Evolutionary conservation across 2,888 invertebrate genomes (phyloP), one percentile per base, ranked within the genome.

Genomic region (Parasteatoda lunata): DNA sequence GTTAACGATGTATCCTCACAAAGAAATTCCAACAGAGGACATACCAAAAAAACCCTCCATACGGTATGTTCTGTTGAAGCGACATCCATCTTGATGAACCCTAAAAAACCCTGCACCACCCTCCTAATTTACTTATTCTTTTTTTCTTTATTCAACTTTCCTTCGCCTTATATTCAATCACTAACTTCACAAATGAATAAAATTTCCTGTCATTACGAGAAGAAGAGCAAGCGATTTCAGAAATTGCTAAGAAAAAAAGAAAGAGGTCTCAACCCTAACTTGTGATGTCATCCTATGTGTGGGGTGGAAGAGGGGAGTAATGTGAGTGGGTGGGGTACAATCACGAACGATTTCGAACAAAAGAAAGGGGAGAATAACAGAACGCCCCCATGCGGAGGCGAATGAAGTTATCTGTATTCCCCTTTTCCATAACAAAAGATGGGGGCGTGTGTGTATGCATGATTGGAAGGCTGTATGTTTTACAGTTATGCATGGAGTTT

Each of bases 391-490:
- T 76, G 76, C 47, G 65, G 13, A 30, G 66, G 66, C 15, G 66
- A 15, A 68, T 15, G 30, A 68, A 30, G 30, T 66, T 30, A 15
- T 30, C 66, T 45, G 47, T 59, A 45, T 59, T 30, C 65, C 49
- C 65, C 64, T 49, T 30, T 80, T 73, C 49, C 30, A n/a, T n/a
- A 66, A 73, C 73, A 45, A 71, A 83, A 54, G 65, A 83, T 52
- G 52, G 83, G 77, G 83, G 83, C 70, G 76, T 76, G 51, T 64
- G 80, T 48, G 5, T 11, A 49, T 65, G 65, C 52, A 72, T 71
- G 83, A 83, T 83, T 83, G 83, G 83, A 65, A 71, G 77, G 65
- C 71, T 65, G 48, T 65, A 71, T 52, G 49, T 70, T 83, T 83
- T 70, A 83, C 77, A 77, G 83, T 77, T 76, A 77, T 54, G 68